Percentiles rank a stretch among this genome's conserved stretches.
Evolutionary conservation across 2,888 invertebrate genomes (phyloP).

Genomic region (Melieria omissa): DNA sequence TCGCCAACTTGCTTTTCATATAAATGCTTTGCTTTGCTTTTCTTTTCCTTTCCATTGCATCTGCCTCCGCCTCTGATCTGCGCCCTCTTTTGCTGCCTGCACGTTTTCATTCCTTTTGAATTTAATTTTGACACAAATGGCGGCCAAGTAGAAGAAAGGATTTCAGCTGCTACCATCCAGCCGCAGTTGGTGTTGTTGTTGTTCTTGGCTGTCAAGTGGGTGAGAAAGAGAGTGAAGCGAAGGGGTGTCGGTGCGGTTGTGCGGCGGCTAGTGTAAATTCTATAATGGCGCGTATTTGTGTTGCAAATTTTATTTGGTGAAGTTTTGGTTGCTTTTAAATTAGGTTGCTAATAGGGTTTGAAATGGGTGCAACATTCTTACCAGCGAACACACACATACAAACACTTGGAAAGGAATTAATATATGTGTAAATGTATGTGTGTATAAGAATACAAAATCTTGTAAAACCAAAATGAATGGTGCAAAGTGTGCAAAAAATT

Average conservation of each 20-base stretch:
- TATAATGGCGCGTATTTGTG: slow-evolving; percentile 13
- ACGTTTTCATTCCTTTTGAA: neutral
- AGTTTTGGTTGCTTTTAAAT: slow-evolving; percentile 23
- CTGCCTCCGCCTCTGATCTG: neutral
- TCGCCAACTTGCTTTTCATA: slow-evolving; percentile 16
- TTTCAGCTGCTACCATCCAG: slow-evolving; percentile 10
- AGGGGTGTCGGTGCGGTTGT: too few species aligned
- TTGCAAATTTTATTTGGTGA: slow-evolving; percentile 16
- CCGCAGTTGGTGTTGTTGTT: neutral
- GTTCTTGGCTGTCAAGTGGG: neutral
- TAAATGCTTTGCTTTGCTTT: slow-evolving; percentile 11
- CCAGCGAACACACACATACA: too few species aligned
- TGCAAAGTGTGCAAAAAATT: neutral
- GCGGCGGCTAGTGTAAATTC: neutral
- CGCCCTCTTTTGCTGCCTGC: neutral
- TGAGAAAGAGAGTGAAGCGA: neutral
- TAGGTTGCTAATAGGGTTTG: slow-evolving; percentile 31
- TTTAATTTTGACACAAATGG: neutral
- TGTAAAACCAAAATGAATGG: neutral
- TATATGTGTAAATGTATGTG: neutral
- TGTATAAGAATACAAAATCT: neutral
- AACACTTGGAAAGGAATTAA: neutral
- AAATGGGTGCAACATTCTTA: slow-evolving; percentile 14
- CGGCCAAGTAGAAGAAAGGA: neutral
- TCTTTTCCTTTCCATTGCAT: slow-evolving; percentile 11